Evolutionary conservation across 2,797 vertebrate species (phyloP).

Genomic region (Pelobates cultripes): DNA sequence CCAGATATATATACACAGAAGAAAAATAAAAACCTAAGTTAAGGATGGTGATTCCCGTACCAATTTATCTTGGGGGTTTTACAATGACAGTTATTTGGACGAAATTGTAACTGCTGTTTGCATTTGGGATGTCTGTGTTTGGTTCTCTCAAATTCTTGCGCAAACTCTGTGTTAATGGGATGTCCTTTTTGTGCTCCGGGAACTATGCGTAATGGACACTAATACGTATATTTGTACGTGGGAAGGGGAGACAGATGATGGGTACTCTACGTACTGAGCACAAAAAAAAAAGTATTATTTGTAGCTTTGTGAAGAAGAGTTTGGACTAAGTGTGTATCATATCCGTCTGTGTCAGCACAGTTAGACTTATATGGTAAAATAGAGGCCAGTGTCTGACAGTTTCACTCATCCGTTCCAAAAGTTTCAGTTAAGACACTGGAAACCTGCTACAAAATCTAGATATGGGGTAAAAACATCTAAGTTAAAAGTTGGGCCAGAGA

Average conservation of each 20-base stretch:
- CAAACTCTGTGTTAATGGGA: conserved; percentile 23
- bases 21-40: conserved; percentile 5
- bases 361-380: neutral
- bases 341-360: neutral
- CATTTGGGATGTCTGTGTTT: neutral
- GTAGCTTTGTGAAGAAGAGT: neutral
- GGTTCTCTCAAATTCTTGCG: conserved; percentile 12
- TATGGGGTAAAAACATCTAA: neutral
- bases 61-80: conserved; percentile 1
- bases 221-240: conserved; percentile 5
- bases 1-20: neutral
- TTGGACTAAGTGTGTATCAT: neutral
- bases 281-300: neutral
- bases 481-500: neutral
- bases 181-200: conserved; percentile 12
- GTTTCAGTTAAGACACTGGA: neutral
- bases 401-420: conserved; percentile 5
- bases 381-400: neutral
- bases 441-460: neutral
- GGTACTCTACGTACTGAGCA: conserved; percentile 22
- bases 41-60: neutral
- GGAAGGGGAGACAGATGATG: neutral
- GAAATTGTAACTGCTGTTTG: neutral
- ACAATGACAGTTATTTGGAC: conserved; percentile 42
- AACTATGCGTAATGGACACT: conserved; percentile 27